Conservation (phyloP, 2,797 vertebrate species). For the Dermochelys coriacea region DNA sequence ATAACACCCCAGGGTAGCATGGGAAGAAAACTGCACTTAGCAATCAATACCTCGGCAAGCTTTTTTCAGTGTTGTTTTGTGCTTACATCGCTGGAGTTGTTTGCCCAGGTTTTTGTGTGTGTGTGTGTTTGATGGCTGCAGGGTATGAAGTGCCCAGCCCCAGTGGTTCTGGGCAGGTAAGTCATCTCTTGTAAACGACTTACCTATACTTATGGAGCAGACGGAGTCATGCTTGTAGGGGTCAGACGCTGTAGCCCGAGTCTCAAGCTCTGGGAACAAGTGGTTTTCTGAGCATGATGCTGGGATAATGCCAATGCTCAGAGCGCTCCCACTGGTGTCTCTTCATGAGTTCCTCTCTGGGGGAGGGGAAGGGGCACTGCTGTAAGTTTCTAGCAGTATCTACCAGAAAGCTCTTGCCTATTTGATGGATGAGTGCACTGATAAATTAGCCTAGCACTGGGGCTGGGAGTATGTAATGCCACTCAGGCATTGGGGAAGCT, state of each 20-base stretch:
- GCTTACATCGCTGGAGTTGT: neutral
- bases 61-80: neutral
- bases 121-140: neutral
- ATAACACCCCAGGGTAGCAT: neutral
- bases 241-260: neutral
- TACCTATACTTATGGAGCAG: neutral
- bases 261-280: neutral
- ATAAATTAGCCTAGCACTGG: neutral
- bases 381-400: neutral
- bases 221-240: neutral
- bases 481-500: no score
- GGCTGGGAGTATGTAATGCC: neutral
- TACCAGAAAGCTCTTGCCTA: neutral
- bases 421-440: neutral
- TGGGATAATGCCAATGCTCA: neutral
- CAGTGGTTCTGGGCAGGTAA: neutral
- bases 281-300: neutral
- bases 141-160: neutral
- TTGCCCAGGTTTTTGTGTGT: neutral
- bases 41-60: neutral
- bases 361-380: neutral
- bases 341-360: neutral
- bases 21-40: neutral
- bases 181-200: neutral
- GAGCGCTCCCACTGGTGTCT: neutral